phyloP scores from a whole-genome alignment of 1,140 invertebrate species.

The Bombyx mandarina region DNA sequence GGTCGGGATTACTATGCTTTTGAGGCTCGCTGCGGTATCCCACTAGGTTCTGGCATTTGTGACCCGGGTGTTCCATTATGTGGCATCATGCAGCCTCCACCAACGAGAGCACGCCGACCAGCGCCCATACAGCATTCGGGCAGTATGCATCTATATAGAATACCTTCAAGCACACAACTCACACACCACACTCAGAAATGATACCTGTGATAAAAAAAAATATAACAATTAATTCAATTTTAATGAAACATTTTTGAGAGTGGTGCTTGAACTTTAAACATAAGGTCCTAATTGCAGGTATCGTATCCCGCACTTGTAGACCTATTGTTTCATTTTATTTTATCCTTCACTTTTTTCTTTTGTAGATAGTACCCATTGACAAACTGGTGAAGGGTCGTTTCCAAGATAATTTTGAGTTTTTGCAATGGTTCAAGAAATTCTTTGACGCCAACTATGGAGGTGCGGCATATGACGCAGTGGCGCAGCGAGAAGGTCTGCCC shows the following conservation, averaged over 20 bases:
- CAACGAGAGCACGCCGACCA: constrained; percentile 26
- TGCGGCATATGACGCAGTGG: constrained; percentile 91
- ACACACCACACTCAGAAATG: constrained; percentile 20
- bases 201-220: neutral
- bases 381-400: constrained; percentile 94
- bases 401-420: constrained; percentile 99
- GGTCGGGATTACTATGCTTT: constrained; percentile 94
- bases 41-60: constrained; percentile 56
- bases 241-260: constrained; percentile 15
- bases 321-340: constrained; percentile 43
- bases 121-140: constrained; percentile 43
- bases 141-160: constrained; percentile 54
- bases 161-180: constrained; percentile 18
- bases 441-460: constrained; percentile 98
- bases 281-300: constrained; percentile 16
- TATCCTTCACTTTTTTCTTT: constrained; percentile 68
- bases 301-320: constrained; percentile 23
- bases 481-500: constrained; percentile 85
- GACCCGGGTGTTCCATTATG: constrained; percentile 61
- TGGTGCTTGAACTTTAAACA: constrained; percentile 13
- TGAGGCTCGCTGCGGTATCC: constrained; percentile 78
- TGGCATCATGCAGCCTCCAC: constrained; percentile 24
- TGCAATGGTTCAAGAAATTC: constrained; percentile 99
- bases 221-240: neutral
- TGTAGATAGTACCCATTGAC: constrained; percentile 90